phyloP scores from a whole-genome alignment of 2,888 invertebrate genomes.

The Eumerus sabulonum region DNA sequence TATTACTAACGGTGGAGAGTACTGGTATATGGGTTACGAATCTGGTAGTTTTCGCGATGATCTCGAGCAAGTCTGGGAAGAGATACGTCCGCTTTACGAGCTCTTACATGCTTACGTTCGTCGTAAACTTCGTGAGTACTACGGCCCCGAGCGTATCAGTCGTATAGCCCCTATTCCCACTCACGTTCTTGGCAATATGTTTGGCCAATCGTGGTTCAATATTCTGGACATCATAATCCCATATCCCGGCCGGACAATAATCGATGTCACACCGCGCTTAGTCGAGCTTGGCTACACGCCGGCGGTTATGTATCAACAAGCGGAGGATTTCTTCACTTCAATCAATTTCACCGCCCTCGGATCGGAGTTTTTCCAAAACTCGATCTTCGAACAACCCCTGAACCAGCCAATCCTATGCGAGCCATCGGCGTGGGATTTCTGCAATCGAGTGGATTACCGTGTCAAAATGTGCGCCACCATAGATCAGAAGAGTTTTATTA shows the following conservation, averaged over 20 bases:
- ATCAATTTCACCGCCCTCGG: slow-evolving; percentile 93
- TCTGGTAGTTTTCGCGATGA: slow-evolving; percentile 87
- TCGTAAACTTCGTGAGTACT: slow-evolving; percentile 88
- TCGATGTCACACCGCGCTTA: slow-evolving; percentile 93
- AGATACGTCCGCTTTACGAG: slow-evolving; percentile 91
- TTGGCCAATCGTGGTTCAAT: slow-evolving; percentile 92
- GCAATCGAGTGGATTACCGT: slow-evolving; percentile 90
- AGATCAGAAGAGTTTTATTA: slow-evolving; percentile 91
- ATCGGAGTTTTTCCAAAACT: slow-evolving; percentile 92
- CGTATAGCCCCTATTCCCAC: slow-evolving; percentile 90
- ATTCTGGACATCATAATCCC: slow-evolving; percentile 90
- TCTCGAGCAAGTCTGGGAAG: slow-evolving; percentile 90
- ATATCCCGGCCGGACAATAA: slow-evolving; percentile 89
- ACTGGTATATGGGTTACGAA: slow-evolving; percentile 94
- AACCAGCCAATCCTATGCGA: slow-evolving; percentile 90
- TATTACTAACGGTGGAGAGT: slow-evolving; percentile 91
- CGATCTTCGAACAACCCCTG: slow-evolving; percentile 89
- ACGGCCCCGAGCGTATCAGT: slow-evolving; percentile 90
- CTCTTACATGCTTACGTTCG: slow-evolving; percentile 94
- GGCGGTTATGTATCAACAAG: slow-evolving; percentile 89
- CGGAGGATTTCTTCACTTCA: slow-evolving; percentile 94
- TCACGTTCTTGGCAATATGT: slow-evolving; percentile 93
- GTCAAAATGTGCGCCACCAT: slow-evolving; percentile 94
- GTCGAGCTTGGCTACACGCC: slow-evolving; percentile 91
- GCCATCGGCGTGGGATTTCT: slow-evolving; percentile 97